phyloP scores from a whole-genome alignment of 2,888 invertebrate genomes.

The Phyllotreta striolata region DNA sequence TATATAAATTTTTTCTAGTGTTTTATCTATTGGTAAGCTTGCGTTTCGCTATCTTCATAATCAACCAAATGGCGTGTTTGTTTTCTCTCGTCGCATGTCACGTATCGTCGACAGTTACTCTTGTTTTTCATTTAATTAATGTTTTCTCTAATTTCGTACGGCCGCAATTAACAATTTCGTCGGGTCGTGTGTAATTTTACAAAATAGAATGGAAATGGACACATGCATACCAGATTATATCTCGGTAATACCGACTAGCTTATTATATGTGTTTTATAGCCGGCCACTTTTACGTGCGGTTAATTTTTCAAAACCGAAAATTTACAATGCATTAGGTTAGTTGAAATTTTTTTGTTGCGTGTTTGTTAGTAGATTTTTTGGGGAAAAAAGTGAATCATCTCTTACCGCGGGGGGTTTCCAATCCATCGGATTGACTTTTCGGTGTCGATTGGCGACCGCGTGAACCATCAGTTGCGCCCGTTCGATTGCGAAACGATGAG shows the following conservation, averaged over 20 bases:
- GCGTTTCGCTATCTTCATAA: conserved; percentile 26
- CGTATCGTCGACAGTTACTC: conserved; percentile 9
- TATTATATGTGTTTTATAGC: background rate
- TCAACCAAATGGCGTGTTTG: conserved; percentile 29
- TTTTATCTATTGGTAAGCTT: conserved; percentile 28
- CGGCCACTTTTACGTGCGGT: no score
- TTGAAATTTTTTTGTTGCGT: no score
- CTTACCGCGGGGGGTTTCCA: no score
- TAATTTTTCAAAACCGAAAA: no score
- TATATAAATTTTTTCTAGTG: conserved; percentile 25
- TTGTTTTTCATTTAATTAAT: conserved; percentile 28
- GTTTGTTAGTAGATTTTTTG: no score
- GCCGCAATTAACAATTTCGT: conserved; percentile 23
- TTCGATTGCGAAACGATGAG: conserved; percentile 34
- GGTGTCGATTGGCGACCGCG: conserved; percentile 22
- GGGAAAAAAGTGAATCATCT: conserved; percentile 16
- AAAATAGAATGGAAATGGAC: conserved; percentile 16
- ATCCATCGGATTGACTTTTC: no score
- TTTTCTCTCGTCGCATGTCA: conserved; percentile 27
- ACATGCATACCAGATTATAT: conserved; percentile 20
- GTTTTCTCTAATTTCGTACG: conserved; percentile 20
- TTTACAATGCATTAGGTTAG: no score
- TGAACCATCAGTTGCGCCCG: conserved; percentile 33
- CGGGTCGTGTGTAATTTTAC: conserved; percentile 2
- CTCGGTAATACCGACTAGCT: conserved; percentile 1